Base-by-base conservation (phyloP, 2,888 invertebrate genomes). In the Mycalesis mineus region DNA sequence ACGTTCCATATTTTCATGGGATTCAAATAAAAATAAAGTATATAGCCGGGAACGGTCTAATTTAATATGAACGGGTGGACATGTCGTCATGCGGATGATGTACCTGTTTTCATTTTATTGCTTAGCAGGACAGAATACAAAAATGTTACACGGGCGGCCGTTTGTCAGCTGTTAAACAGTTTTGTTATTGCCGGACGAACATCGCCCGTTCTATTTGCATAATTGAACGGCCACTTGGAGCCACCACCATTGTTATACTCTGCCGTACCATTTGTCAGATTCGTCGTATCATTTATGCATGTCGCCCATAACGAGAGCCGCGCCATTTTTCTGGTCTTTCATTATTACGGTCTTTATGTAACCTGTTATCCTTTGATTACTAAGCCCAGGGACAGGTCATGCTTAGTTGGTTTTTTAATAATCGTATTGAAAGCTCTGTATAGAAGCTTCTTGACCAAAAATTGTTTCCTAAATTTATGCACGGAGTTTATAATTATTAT, bases 211-310 rank as follows among this genome's bases (percentile, higher is more conserved):
- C 84, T 84, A 90, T 90, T 90, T 90, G 88, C 90, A 90, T 90
- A 90, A 90, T 90, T 90, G 89, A 90, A 90, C 85, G 85, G 82
- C 82, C 86, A 88, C 88, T 88, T 86, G 81, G 83, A 86, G 78
- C 77, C 82, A 84, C 86, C 84, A 84, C 79, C 88, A 85, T 89
- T 89, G 89, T 89, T 89, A 89, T 86, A 85, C 80, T 88, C 79
- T 82, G 84, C 86, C 89, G 82, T 81, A 77, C 85, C 89, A 88
- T 89, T 89, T 88, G 89, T 88, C 88, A 88, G 88, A 89, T 88
- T 88, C 80, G 82, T 77, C 72, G 79, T 85, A 88, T 89, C 89
- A 88, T 88, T 88, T 88, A 88, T 89, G 88, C 82, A 88, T 85
- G 84, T 84, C 69, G 81, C 79, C 84, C 84, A 81, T 88, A 87